A percentile compares a stretch with the other conserved stretches of the same genome.
These are phyloP conservation scores for Amblyornis subalaris DNA, from an alignment of 2,113 vertebrate genomes.

Conservation along the genomic window DNA sequence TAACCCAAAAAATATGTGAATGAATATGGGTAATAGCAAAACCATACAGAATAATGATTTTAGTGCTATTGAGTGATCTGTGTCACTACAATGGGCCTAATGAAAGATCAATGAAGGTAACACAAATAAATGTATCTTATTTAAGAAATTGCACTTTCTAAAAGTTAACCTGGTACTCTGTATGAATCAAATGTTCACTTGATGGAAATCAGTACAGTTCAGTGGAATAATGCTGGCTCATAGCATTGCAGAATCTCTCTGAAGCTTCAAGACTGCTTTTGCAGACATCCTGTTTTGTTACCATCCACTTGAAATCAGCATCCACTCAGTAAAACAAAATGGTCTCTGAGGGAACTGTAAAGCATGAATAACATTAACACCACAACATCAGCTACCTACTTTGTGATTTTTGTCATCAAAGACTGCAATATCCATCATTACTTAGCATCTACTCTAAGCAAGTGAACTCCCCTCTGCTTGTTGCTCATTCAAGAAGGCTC, in stretches of 20 bases:
- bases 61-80: background rate
- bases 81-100: background rate
- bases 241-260: background rate
- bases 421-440: background rate
- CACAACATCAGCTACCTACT: background rate
- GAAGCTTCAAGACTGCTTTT: background rate
- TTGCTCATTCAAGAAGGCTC: background rate
- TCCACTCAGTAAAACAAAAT: background rate
- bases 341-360: background rate
- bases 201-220: background rate
- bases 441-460: background rate
- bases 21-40: background rate
- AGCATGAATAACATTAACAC: background rate
- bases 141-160: background rate
- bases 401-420: background rate
- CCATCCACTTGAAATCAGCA: background rate
- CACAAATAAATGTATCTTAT: background rate
- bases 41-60: background rate
- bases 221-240: background rate
- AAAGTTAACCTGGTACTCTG: background rate
- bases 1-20: background rate
- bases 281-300: background rate
- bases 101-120: background rate
- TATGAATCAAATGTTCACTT: background rate
- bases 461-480: background rate